Base-by-base conservation (phyloP, 64 coral and sea anemone species). In the Cladopsammia gracilis region DNA sequence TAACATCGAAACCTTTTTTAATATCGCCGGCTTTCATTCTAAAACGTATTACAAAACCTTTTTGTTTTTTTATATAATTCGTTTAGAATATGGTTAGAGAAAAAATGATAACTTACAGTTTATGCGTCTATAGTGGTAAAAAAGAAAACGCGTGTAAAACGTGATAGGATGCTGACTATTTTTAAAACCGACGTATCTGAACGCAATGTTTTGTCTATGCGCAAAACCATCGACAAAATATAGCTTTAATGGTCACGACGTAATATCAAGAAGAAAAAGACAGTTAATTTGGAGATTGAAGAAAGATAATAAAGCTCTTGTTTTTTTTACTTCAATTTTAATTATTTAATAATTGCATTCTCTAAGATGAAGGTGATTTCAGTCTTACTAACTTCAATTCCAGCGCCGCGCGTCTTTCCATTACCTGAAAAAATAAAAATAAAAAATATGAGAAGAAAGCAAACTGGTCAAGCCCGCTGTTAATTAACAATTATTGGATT, bases 341-440 rank as follows among this genome's bases (percentile, higher is more conserved):
- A 10, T 68, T 19, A 1, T 4, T 11, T 6, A 22, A 9, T 48
- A 14, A 67, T 68, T 84, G 43, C 1, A 49, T 5, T 45, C 26
- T 46, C 46, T 68, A 47, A 4, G 61, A n/a, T 15, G 62, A 84
- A 68, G 60, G 45, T 26, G 91, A 65, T 25, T 87, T 93, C 7
- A 87, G 70, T 14, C 64, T 59, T 48, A 78, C 83, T 19, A 93
- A 59, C 22, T 87, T 86, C 23, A 87, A 46, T 47, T 93, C 91
- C 83, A 93, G 70, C 3, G 19, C 9, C 50, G 74, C 85, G 59
- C 91, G 70, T 68, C 59, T 75, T 77, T 93, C 91, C 91, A 87
- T 93, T 34, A 85, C 65, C 91, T 93, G 24, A 10, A 54, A 91
- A 48, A 42, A 77, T 25, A 64, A 24, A 56, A 10, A 78, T 23